Conservation (phyloP, 2,113 vertebrate species). For the Suncus etruscus region DNA sequence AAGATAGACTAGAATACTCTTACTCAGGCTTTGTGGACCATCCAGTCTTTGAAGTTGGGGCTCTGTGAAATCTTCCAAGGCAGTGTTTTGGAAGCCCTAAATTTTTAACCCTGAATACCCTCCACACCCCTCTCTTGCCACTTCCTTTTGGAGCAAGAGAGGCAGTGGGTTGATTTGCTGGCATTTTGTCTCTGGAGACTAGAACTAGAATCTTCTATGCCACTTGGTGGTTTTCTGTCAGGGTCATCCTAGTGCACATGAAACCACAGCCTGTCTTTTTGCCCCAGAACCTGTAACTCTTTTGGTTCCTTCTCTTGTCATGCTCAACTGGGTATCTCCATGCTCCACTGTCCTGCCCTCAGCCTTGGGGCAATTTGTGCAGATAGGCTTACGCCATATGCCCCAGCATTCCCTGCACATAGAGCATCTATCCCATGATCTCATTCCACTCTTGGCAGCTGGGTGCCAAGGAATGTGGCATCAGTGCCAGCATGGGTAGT, state of each 20-base stretch:
- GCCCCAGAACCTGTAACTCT: constrained; percentile 36
- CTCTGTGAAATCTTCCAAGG: background rate
- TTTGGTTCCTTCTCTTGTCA: background rate
- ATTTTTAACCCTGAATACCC: background rate
- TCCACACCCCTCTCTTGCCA: background rate
- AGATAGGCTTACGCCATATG: background rate
- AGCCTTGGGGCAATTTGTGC: background rate
- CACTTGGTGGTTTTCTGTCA: constrained; percentile 65
- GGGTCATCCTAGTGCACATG: constrained; percentile 72
- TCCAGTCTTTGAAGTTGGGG: constrained; percentile 18
- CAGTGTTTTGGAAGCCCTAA: constrained; percentile 7
- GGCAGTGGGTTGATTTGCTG: constrained; percentile 44
- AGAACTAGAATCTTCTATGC: constrained; percentile 68
- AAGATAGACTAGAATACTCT: constrained; percentile 14
- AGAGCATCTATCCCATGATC: background rate
- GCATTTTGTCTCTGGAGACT: constrained; percentile 66
- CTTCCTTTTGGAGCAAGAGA: constrained; percentile 26
- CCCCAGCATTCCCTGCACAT: background rate
- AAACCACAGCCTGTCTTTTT: constrained; percentile 71
- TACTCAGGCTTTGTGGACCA: constrained; percentile 4
- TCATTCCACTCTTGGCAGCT: background rate
- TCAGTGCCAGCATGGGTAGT: background rate
- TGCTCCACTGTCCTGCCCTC: background rate
- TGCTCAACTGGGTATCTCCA: background rate
- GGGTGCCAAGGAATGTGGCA: background rate